Conservation (phyloP, 2,113 vertebrate genomes). For the Deroptyus accipitrinus region DNA sequence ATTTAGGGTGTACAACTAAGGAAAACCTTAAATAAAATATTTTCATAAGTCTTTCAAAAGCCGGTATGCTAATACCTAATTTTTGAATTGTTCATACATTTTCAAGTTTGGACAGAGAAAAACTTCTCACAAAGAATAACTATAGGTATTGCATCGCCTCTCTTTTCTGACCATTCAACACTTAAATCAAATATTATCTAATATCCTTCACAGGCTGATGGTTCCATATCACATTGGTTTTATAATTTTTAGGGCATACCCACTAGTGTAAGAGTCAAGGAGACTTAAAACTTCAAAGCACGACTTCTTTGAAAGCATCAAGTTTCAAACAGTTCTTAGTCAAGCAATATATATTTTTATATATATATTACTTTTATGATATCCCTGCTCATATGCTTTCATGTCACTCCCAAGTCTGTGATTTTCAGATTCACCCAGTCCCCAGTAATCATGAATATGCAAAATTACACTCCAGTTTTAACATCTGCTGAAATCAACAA, state of each 20-base stretch:
- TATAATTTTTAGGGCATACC: not conserved
- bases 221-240: not conserved
- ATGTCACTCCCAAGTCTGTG: not conserved
- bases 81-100: not conserved
- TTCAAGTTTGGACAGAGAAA: not conserved
- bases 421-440: not conserved
- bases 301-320: not conserved
- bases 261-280: not conserved
- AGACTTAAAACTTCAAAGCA: not conserved
- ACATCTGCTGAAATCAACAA: not conserved
- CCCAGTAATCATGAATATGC: not conserved
- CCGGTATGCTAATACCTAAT: not conserved
- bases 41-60: not conserved
- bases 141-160: not conserved
- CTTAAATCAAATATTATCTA: not conserved
- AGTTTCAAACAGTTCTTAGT: not conserved
- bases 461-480: not conserved
- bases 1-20: not conserved
- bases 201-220: not conserved
- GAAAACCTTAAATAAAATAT: not conserved
- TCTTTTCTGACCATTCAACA: not conserved
- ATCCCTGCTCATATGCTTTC: not conserved
- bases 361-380: too few relatives aligned
- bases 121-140: not conserved
- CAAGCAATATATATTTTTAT: not conserved